Percentiles rank a stretch among this genome's conserved stretches.
These are phyloP conservation scores for Rhinichthys klamathensis DNA, from an alignment of 2,113 vertebrate genomes.

Conservation along the genomic window DNA sequence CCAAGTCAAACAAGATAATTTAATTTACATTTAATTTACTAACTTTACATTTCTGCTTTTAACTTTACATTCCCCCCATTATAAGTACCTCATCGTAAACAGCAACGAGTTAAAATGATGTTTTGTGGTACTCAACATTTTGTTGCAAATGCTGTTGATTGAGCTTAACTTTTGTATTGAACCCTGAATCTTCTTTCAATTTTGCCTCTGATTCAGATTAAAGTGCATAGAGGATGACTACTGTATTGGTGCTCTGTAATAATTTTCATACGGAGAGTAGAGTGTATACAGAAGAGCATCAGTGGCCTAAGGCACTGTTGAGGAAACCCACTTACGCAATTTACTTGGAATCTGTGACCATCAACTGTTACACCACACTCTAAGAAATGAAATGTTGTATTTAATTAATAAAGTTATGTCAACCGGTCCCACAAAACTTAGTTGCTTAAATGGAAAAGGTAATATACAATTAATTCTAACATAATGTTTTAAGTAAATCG, in stretches of 20 bases:
- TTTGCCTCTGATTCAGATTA: neutral
- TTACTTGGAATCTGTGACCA: slow-evolving; percentile 70
- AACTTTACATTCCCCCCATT: no score
- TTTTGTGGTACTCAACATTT: neutral
- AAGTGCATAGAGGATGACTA: neutral
- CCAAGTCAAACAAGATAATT: neutral
- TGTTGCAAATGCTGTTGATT: neutral
- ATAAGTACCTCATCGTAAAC: no score
- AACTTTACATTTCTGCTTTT: neutral
- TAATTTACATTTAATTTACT: neutral
- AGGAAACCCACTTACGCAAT: slow-evolving; percentile 55
- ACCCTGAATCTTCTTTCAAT: neutral
- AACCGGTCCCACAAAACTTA: no score
- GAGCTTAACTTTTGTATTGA: neutral
- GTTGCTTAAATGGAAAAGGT: no score
- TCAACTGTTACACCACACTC: slow-evolving; percentile 59
- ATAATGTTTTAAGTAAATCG: no score
- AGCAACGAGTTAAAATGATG: no score
- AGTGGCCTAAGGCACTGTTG: neutral
- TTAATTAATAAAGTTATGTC: no score
- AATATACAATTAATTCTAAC: no score
- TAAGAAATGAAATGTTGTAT: no score
- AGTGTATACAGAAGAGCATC: neutral
- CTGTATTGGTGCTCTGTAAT: neutral
- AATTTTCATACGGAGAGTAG: neutral